Percentiles rank a stretch among this genome's conserved stretches.
Evolutionary conservation across 2,797 vertebrate genomes (phyloP).

Genomic region (Pipistrellus pygmaeus): DNA sequence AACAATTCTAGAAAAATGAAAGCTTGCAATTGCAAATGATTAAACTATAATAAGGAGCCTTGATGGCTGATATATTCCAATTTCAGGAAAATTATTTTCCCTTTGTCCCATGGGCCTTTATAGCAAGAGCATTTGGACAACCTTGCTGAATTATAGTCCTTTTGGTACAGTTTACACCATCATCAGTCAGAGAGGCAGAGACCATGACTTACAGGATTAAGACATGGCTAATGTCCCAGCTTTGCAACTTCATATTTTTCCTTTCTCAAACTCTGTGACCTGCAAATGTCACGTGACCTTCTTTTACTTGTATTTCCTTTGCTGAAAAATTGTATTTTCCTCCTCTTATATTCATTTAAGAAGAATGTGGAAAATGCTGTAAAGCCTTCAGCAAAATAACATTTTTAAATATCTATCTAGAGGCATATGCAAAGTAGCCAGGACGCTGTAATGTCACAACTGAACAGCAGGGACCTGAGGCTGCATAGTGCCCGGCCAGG

Average conservation of each 20-base stretch:
- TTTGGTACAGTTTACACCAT: slow-evolving; percentile 51
- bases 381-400: neutral
- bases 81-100: slow-evolving; percentile 62
- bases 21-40: slow-evolving; percentile 49
- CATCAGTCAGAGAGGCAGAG: slow-evolving; percentile 62
- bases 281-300: neutral
- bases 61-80: slow-evolving; percentile 51
- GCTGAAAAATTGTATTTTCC: neutral
- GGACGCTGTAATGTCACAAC: too few species aligned
- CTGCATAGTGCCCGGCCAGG: too few species aligned
- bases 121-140: slow-evolving; percentile 53
- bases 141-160: slow-evolving; percentile 40
- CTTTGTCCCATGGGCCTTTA: slow-evolving; percentile 41
- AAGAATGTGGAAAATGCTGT: neutral
- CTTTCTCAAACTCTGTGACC: neutral
- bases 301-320: neutral
- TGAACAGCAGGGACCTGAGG: too few species aligned
- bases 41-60: neutral
- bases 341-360: neutral
- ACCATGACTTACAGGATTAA: slow-evolving; percentile 45
- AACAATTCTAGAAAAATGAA: slow-evolving; percentile 14
- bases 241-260: neutral
- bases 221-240: neutral
- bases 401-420: neutral
- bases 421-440: too few species aligned